Evolutionary conservation across 2,113 vertebrate genomes (phyloP).

Genomic region (Motacilla alba): DNA sequence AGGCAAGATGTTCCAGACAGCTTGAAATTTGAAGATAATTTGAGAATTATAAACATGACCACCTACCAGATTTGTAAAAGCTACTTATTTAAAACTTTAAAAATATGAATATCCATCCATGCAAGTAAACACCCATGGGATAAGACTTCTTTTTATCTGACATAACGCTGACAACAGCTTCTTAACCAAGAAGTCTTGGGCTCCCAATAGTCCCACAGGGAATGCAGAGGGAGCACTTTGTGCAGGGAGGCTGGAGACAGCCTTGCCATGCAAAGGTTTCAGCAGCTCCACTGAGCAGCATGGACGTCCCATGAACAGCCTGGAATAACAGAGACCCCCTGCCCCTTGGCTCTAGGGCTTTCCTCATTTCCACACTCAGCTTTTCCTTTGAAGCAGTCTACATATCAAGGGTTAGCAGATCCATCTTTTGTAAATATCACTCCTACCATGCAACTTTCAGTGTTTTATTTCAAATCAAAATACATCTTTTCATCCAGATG

Average conservation of each 20-base stretch:
- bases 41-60: background rate
- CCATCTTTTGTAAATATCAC: background rate
- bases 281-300: background rate
- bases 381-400: background rate
- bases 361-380: background rate
- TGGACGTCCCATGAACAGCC: background rate
- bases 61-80: background rate
- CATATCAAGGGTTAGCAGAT: background rate
- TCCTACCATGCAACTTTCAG: background rate
- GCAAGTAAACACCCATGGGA: background rate
- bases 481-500: background rate
- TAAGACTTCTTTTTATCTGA: background rate
- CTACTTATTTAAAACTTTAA: background rate
- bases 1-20: background rate
- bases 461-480: background rate
- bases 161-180: background rate
- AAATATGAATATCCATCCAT: background rate
- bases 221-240: background rate
- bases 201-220: background rate
- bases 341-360: background rate
- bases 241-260: background rate
- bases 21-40: constrained; percentile 29
- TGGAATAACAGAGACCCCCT: background rate
- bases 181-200: background rate
- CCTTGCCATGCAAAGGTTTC: background rate